Conservation (phyloP, 2,797 vertebrate species). For the Tadarida brasiliensis region DNA sequence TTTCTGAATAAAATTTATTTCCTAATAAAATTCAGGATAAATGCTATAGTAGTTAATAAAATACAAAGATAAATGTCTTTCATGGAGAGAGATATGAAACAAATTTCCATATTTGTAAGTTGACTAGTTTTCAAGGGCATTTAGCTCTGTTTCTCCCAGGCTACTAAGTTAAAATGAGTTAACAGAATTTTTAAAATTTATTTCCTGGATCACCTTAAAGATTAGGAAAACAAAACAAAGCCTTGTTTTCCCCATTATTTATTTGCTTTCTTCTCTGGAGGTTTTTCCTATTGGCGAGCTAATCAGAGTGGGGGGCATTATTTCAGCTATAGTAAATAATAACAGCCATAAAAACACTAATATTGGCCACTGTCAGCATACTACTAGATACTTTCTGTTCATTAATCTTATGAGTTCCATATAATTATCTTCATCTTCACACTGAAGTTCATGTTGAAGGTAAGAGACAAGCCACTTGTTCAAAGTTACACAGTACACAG, state of each 20-base stretch:
- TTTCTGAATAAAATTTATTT: constrained; percentile 52
- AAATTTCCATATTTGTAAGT: background rate
- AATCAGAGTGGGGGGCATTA: background rate
- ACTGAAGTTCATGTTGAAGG: background rate
- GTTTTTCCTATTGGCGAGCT: background rate
- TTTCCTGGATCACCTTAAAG: background rate
- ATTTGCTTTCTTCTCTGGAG: background rate
- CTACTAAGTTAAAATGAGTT: constrained; percentile 23
- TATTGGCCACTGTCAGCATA: background rate
- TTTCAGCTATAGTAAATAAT: constrained; percentile 28
- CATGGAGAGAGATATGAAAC: background rate
- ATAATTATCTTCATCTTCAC: background rate
- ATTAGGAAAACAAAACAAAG: background rate
- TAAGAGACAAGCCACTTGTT: background rate
- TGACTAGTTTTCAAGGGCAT: background rate
- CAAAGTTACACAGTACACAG: background rate
- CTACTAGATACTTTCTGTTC: background rate
- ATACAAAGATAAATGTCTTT: constrained; percentile 1
- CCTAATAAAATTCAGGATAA: constrained; percentile 52
- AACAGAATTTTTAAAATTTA: background rate
- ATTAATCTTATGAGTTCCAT: background rate
- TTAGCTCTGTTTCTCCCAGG: background rate
- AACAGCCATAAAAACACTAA: background rate
- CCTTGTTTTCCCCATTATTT: background rate
- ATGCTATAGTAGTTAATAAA: constrained; percentile 36